Base-by-base conservation (phyloP, 2,797 vertebrate species). In the Varecia variegata region DNA sequence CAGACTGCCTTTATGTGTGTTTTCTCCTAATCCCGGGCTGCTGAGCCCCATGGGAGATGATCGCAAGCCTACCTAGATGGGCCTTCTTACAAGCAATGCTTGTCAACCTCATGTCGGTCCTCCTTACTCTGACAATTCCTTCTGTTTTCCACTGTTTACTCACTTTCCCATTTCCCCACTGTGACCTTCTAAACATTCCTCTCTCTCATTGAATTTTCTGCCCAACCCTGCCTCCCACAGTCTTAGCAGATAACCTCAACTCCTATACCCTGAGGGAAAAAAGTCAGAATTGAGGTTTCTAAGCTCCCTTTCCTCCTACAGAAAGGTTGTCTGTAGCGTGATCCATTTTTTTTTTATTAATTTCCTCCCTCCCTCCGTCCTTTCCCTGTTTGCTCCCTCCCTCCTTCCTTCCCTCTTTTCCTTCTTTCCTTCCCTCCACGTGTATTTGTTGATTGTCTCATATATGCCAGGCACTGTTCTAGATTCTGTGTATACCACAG, bases 191-290 rank as follows among this genome's bases (percentile, higher is more conserved):
- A 58, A 97, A 83, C 25, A 80, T 92, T 95, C 43, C 18, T 80
- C 35, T 52, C n/a, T 91, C n/a, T 88, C 60, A 65, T n/a, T 85
- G 85, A 93, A 81, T 92, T 93, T 93, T 85, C 71, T 85, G 35
- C 54, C 76, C 32, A 71, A 65, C 20, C 80, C 58, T 80, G 17
- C 52, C 47, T 81, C 68, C 67, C 73, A 38, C 5, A 73, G 43
- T 88, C 77, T 95, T 82, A 88, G 27, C 47, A 60, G 62, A 76
- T 92, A 86, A 82, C 60, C 25, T 93, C 38, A 35, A 67, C n/a
- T 81, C 40, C 30, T 95, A 2, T 93, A 52, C n/a, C 45, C 62
- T 4, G 56, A 77, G 38, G 67, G 3, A 10, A 54, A 47, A 43
- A 81, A 79, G n/a, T 88, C 45, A 23, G 40, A 86, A 85, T 10